These are phyloP conservation scores for Brachionus calyciflorus DNA, from an alignment of 1,140 invertebrate genomes.

Conservation along the genomic window DNA sequence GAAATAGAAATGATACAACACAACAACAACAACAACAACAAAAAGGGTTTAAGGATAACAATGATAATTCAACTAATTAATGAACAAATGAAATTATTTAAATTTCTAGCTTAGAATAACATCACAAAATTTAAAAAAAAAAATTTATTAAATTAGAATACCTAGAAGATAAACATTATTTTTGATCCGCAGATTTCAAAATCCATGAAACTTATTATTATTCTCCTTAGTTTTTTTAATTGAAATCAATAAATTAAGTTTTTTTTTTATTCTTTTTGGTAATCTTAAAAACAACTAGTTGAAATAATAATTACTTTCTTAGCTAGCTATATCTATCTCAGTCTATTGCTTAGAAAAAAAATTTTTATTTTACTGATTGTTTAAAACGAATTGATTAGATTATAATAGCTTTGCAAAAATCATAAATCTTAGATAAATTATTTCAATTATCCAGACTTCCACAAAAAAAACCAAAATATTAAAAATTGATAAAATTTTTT, in stretches of 20 bases:
- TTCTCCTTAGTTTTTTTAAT: no score
- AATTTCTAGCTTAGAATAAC: no score
- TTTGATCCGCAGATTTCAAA: conserved; percentile 34
- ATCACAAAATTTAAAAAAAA: no score
- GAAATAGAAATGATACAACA: no score
- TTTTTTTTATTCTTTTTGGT: no score
- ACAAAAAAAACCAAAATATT: no score
- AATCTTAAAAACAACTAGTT: no score
- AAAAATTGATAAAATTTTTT: conserved; percentile 14
- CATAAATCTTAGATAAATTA: neutral
- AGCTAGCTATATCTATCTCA: neutral
- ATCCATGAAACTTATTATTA: conserved; percentile 38
- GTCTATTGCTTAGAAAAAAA: no score
- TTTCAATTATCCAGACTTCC: conserved; percentile 39
- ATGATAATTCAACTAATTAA: conserved; percentile 23
- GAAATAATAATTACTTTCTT: no score
- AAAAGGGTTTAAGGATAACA: conserved; percentile 22
- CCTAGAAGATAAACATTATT: conserved; percentile 38
- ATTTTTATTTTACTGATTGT: conserved; percentile 26
- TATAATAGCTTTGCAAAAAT: conserved; percentile 27
- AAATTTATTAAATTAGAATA: no score
- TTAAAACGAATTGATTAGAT: conserved; percentile 34
- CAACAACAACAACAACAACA: no score
- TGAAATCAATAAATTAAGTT: neutral
- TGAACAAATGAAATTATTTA: no score